These are phyloP conservation scores for Dione vanillae DNA, from an alignment of 2,888 invertebrate species.

Conservation along the genomic window DNA sequence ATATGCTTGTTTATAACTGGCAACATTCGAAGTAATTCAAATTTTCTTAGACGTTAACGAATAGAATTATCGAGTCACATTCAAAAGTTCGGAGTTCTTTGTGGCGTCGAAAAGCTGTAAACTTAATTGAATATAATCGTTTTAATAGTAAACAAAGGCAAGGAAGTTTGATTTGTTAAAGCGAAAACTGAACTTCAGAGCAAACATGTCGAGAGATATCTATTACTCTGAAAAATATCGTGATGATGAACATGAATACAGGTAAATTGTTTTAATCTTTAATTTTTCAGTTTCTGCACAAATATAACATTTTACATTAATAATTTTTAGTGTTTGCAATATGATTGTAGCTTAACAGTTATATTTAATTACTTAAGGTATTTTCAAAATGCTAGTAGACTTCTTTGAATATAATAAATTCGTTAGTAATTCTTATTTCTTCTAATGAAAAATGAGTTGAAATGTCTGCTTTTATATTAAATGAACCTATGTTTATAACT, in stretches of 20 bases:
- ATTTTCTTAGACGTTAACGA: constrained; percentile 71
- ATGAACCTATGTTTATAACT: background rate
- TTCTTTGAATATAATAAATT: background rate
- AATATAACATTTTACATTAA: background rate
- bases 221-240: constrained; percentile 97
- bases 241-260: constrained; percentile 95
- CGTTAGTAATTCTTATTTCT: no score
- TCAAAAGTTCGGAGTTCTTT: constrained; percentile 42
- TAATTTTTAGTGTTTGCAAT: background rate
- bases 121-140: background rate
- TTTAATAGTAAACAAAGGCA: background rate
- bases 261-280: constrained; percentile 80
- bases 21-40: constrained; percentile 54
- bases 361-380: background rate
- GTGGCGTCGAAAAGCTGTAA: constrained; percentile 31
- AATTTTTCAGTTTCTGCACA: background rate
- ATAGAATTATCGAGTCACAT: constrained; percentile 48
- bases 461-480: no score
- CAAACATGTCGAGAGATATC: constrained; percentile 89
- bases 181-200: constrained; percentile 21
- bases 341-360: background rate
- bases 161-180: background rate
- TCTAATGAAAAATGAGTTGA: no score
- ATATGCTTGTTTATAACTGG: constrained; percentile 5
- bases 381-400: background rate